phyloP scores from a whole-genome alignment of 1,140 invertebrate species.

The Polyergus mexicanus region DNA sequence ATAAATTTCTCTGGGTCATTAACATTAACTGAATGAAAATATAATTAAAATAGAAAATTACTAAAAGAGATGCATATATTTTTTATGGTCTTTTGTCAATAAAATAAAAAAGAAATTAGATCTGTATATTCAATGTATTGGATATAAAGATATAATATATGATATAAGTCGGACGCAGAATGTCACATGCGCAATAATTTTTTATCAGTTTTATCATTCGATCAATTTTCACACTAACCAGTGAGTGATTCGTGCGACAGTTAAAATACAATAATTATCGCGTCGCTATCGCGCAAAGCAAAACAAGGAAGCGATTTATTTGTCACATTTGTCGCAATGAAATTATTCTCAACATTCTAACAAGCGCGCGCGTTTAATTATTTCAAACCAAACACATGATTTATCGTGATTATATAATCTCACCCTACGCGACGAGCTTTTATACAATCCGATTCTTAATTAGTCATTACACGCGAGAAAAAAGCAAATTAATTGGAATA shows the following conservation, averaged over 20 bases:
- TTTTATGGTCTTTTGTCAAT: neutral
- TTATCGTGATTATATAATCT: neutral
- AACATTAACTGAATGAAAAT: neutral
- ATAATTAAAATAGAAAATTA: neutral
- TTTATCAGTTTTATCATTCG: slow-evolving; percentile 13
- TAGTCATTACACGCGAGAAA: neutral
- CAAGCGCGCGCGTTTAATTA: slow-evolving; percentile 18
- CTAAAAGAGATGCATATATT: neutral
- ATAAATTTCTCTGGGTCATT: neutral
- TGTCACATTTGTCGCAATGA: neutral
- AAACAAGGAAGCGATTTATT: slow-evolving; percentile 54
- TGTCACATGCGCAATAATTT: neutral
- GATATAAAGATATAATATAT: neutral
- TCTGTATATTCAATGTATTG: neutral
- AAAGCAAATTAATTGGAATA: slow-evolving; percentile 21
- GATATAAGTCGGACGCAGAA: neutral
- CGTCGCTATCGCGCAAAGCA: neutral
- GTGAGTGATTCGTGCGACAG: neutral
- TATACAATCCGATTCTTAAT: slow-evolving; percentile 1
- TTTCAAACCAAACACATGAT: neutral
- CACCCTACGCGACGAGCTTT: neutral
- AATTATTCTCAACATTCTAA: slow-evolving; percentile 41
- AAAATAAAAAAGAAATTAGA: neutral
- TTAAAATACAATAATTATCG: slow-evolving; percentile 32
- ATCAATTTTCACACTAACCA: neutral